Conservation (phyloP, 2,797 vertebrate species). For the Sebastolobus alascanus region DNA sequence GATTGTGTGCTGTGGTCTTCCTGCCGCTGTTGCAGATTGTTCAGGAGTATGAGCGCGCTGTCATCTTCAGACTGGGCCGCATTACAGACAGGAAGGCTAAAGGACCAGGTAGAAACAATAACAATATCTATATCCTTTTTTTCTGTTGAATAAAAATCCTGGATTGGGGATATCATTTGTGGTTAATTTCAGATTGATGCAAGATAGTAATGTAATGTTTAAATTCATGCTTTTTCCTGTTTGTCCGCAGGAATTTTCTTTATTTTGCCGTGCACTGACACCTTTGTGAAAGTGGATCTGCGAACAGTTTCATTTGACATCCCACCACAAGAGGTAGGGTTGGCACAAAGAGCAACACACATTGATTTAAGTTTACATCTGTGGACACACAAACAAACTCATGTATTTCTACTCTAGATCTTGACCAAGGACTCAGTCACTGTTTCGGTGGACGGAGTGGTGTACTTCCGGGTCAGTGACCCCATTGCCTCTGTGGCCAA, state of each 20-base stretch:
- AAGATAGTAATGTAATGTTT: background rate
- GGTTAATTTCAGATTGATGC: background rate
- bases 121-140: background rate
- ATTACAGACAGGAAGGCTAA: constrained; percentile 85
- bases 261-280: constrained; percentile 86
- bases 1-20: background rate
- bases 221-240: background rate
- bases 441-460: constrained; percentile 85
- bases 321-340: constrained; percentile 86
- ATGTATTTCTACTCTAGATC: constrained; percentile 70
- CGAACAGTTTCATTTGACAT: constrained; percentile 89
- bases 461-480: constrained; percentile 87
- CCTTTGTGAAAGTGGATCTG: constrained; percentile 86
- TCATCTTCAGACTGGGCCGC: constrained; percentile 88
- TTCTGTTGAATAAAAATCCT: background rate
- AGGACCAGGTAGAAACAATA: constrained; percentile 82
- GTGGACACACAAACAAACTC: background rate
- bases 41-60: constrained; percentile 87
- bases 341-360: background rate
- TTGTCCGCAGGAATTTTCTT: constrained; percentile 84
- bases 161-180: background rate
- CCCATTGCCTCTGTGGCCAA: constrained; percentile 88
- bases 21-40: constrained; percentile 77
- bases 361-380: background rate
- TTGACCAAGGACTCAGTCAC: constrained; percentile 89